Percentiles rank a stretch among this genome's conserved stretches.
phyloP scores from a whole-genome alignment of 2,797 vertebrate species.

The Sardinella longiceps region DNA sequence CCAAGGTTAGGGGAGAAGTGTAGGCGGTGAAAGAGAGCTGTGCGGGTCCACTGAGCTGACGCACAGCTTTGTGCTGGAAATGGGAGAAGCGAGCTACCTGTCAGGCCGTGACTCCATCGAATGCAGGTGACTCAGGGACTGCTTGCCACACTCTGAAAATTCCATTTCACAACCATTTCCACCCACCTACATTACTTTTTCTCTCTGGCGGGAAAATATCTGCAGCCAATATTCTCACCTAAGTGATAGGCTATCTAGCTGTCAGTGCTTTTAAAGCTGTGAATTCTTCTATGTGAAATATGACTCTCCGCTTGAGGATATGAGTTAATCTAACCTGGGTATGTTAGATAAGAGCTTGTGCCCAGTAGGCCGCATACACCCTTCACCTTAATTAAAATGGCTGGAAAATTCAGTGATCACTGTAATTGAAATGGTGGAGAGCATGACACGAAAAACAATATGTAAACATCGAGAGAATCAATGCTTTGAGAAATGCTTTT shows the following conservation, averaged over 20 bases:
- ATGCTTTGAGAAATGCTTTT: slow-evolving; percentile 8
- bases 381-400: not conserved
- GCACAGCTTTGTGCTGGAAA: not conserved
- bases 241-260: too few relatives aligned
- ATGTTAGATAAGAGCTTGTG: not conserved
- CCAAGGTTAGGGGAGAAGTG: not conserved
- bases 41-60: not conserved
- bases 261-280: not conserved
- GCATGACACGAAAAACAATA: not conserved
- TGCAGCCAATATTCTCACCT: too few relatives aligned
- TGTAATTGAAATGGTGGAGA: not conserved
- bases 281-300: not conserved
- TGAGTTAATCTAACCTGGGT: not conserved
- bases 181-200: not conserved
- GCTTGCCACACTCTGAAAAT: not conserved
- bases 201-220: too few relatives aligned
- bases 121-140: not conserved
- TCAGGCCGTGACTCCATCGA: not conserved
- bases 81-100: not conserved
- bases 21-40: not conserved
- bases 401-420: not conserved
- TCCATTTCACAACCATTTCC: not conserved
- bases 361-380: not conserved
- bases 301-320: not conserved
- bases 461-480: not conserved